Evolutionary conservation across 2,888 invertebrate species (phyloP), one percentile per base, ranked within the genome.

Genomic region (Dynastes grantii): DNA sequence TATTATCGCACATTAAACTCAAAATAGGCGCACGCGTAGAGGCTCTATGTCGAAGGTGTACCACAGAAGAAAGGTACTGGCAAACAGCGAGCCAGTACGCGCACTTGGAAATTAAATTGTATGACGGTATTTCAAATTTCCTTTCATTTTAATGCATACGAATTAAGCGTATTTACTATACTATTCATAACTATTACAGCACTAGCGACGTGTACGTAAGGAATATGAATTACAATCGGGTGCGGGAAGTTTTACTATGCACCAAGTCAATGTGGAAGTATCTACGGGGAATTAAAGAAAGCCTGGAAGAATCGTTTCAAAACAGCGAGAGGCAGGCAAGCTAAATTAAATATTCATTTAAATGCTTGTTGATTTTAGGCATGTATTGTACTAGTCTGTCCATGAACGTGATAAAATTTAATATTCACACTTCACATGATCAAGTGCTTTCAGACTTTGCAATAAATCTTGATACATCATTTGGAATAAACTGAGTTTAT

Each of bases 1-100:
- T 61, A 75, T 75, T 75, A 75, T 75, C 61, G 73, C 73, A 45
- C 73, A 63, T 75, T 75, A 75, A 71, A 61, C 73, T 75, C 51
- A 49, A 75, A 63, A 75, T 75, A 75, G 73, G 45, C 61, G 45
- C 73, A 63, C 29, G 29, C 29, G 29, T 51, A 68, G 29, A 29
- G n/a, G 27, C 45, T 61, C 22, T 63, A 27, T 29, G 73, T 5
- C 27, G 40, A 27, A 32, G 22, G 22, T 58, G 16, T 22, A 45
- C 2, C 5, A 37, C 8, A 2, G 45, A 45, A 11, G 45, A 11
- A 45, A 45, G 45, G 45, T 58, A 22, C 16, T 55, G 22, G 55
- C 55, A 40, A 22, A 73, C 61, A 61, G 45, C 49, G 45, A 58
- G 61, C 11, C 45, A 5, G 73, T 16, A 11, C 11, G 55, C 13